These are phyloP conservation scores for Megaceryle maxima DNA, from an alignment of 2,113 vertebrate species.

Conservation along the genomic window DNA sequence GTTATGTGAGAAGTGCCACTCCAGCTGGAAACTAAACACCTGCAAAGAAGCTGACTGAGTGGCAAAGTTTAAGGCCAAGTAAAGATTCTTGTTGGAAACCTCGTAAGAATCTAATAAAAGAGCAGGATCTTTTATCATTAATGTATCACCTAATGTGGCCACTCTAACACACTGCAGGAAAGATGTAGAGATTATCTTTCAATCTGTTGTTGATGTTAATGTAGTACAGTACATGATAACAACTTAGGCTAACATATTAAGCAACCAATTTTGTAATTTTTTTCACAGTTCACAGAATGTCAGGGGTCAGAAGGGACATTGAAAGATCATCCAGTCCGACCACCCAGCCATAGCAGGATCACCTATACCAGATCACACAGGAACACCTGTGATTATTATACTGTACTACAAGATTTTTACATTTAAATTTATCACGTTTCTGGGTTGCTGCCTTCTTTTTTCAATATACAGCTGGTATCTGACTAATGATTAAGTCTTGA, in stretches of 20 bases:
- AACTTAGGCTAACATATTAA: neutral
- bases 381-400: neutral
- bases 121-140: neutral
- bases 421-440: neutral
- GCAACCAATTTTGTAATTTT: neutral
- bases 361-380: no score
- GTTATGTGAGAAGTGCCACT: neutral
- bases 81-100: neutral
- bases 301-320: no score
- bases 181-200: neutral
- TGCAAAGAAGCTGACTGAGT: neutral
- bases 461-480: neutral
- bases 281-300: neutral
- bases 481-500: neutral
- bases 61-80: neutral
- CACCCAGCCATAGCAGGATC: no score
- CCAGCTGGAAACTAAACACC: neutral
- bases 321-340: no score
- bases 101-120: neutral
- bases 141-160: neutral
- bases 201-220: neutral
- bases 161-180: neutral
- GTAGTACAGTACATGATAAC: neutral
- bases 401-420: neutral
- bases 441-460: neutral